Percentiles rank a stretch among this genome's conserved stretches.
Evolutionary conservation across 2,113 vertebrate genomes (phyloP).

Genomic region (Silurus asotus): DNA sequence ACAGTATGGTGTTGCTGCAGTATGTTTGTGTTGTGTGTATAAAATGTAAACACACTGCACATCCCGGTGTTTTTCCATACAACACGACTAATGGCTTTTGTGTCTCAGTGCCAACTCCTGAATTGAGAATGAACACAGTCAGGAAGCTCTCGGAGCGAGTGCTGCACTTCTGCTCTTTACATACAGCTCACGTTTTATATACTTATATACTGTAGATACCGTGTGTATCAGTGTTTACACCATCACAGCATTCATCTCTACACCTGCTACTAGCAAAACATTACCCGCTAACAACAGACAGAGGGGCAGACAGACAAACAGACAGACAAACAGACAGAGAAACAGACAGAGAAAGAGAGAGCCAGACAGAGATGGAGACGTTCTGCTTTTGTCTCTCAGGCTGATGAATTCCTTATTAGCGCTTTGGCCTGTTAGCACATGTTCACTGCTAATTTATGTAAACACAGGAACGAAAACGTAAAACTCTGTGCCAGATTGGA

Average conservation of each 20-base stretch:
- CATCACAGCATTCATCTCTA: background rate
- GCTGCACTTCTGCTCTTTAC: background rate
- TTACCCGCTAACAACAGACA: background rate
- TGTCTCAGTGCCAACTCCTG: slow-evolving; percentile 8
- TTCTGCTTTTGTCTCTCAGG: background rate
- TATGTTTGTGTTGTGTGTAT: background rate
- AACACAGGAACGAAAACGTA: background rate
- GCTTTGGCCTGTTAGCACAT: background rate
- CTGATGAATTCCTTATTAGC: background rate
- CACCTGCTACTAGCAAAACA: background rate
- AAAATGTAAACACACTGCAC: background rate
- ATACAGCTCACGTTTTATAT: background rate
- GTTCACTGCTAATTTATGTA: slow-evolving; percentile 19
- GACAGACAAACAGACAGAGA: background rate
- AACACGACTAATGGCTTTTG: slow-evolving; percentile 21
- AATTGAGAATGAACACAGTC: background rate
- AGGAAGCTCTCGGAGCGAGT: background rate
- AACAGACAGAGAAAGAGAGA: background rate
- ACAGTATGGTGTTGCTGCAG: background rate
- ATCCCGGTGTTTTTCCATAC: background rate
- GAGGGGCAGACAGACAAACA: background rate
- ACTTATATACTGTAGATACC: background rate
- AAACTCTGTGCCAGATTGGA: slow-evolving; percentile 3
- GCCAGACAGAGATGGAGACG: background rate
- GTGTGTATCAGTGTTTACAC: background rate